Conservation (phyloP, 2,113 vertebrate species). For the Aramus guarauna region DNA sequence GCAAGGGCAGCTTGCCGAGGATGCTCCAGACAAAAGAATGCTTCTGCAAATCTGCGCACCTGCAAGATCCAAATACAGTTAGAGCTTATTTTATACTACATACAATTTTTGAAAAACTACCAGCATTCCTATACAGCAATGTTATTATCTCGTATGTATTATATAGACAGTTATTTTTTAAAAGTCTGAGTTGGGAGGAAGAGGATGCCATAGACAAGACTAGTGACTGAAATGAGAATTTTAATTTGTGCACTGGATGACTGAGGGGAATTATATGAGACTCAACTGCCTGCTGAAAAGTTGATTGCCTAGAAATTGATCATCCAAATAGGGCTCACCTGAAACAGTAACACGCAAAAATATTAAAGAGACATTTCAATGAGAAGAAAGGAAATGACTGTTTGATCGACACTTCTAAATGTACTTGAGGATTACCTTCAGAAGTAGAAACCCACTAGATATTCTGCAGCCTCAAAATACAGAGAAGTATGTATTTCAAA, state of each 20-base stretch:
- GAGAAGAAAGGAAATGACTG: not conserved
- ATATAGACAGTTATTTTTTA: not conserved
- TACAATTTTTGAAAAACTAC: not conserved
- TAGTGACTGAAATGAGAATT: not conserved
- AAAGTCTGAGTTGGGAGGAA: not conserved
- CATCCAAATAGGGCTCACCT: not conserved
- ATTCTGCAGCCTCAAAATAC: not conserved
- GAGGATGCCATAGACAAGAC: not conserved
- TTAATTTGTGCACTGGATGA: not conserved
- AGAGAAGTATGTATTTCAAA: not conserved
- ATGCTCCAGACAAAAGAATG: slow-evolving; percentile 97
- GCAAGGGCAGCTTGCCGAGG: slow-evolving; percentile 94
- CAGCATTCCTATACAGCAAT: not conserved
- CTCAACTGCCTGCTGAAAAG: not conserved
- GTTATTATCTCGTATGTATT: not conserved
- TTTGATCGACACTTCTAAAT: not conserved
- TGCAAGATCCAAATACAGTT: slow-evolving; percentile 64
- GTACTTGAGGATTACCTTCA: not conserved
- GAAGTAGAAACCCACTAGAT: not conserved
- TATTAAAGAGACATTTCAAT: not conserved
- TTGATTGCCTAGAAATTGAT: not conserved
- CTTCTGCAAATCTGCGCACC: slow-evolving; percentile 97
- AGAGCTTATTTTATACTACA: not conserved
- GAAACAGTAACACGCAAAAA: not conserved
- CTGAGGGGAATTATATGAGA: not conserved